Evolutionary conservation across 2,888 invertebrate genomes (phyloP), one percentile per base, ranked within the genome.

Genomic region (Cataglyphis cursor): DNA sequence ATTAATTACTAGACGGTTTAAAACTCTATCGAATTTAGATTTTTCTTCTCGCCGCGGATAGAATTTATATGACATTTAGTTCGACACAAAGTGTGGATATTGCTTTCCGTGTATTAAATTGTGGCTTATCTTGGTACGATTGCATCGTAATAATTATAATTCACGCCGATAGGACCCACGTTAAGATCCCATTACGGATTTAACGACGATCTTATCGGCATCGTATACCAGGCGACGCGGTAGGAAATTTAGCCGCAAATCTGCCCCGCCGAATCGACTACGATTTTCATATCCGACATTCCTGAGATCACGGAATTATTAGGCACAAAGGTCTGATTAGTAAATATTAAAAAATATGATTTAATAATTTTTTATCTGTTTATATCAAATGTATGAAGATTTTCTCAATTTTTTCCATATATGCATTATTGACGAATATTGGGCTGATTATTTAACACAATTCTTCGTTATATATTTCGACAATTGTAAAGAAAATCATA

Each of bases 141-240:
- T 59, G 62, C 72, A 75, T 74, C 57, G 87, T 80, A 89, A 90
- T 91, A 88, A 91, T 91, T 88, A 91, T 90, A 90, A 92, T 90
- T 91, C 87, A 89, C 86, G 75, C 66, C 51, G 73, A 84, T 81
- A 85, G 83, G 86, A 84, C 80, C 81, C 61, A 81, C 84, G 91
- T 92, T 92, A 90, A 91, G 91, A 92, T 91, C 90, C 91, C 91
- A 92, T 92, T 92, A 92, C 90, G 89, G 87, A 90, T 88, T 89
- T 78, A 81, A 85, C 82, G 84, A 82, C 80, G 91, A 92, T 92
- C 85, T 91, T 90, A 92, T 93, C 91, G 76, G 65, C 61, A 83
- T 86, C 90, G 88, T 88, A 82, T 85, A 85, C 80, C 28, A 84
- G 85, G 75, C 72, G 76, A 82, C 66, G 85, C 74, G 84, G 82